These are phyloP conservation scores for Diabrotica balteata DNA, from an alignment of 2,888 invertebrate genomes.

Conservation along the genomic window DNA sequence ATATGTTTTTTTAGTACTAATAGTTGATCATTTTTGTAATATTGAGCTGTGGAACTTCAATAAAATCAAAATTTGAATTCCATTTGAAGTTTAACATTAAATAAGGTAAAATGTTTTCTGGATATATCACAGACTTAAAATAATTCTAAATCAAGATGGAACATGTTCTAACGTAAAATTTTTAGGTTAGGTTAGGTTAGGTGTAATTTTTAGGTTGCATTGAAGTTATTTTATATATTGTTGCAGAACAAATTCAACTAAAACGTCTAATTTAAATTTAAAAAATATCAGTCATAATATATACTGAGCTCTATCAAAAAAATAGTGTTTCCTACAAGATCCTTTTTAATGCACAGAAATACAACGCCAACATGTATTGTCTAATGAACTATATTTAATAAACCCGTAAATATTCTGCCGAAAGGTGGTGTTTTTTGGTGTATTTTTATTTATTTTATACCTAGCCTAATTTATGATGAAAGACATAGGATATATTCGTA, in stretches of 20 bases:
- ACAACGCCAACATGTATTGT: slow-evolving; percentile 41
- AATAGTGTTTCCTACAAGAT: slow-evolving; percentile 7
- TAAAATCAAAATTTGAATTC: too few relatives aligned
- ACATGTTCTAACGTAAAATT: not conserved
- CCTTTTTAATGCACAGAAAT: slow-evolving; percentile 24
- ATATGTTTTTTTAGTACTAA: too few relatives aligned
- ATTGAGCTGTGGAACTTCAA: too few relatives aligned
- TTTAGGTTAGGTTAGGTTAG: too few relatives aligned
- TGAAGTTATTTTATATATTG: not conserved
- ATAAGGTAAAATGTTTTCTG: too few relatives aligned
- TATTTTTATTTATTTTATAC: slow-evolving; percentile 39
- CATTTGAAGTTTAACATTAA: too few relatives aligned
- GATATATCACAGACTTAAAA: too few relatives aligned
- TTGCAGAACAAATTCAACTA: slow-evolving; percentile 15
- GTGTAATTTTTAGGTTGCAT: not conserved
- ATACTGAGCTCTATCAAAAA: slow-evolving; percentile 2
- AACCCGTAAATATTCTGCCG: slow-evolving; percentile 55
- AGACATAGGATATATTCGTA: slow-evolving; percentile 52
- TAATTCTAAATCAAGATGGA: too few relatives aligned
- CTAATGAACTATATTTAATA: slow-evolving; percentile 37
- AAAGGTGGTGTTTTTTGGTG: slow-evolving; percentile 35
- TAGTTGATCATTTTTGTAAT: too few relatives aligned
- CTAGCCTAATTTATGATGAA: slow-evolving; percentile 53
- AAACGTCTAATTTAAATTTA: slow-evolving; percentile 1
- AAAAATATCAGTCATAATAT: slow-evolving; percentile 1